Evolutionary conservation across 2,888 invertebrate genomes (phyloP), one percentile per base, ranked within the genome.

Genomic region (Melipona bicolor): DNA sequence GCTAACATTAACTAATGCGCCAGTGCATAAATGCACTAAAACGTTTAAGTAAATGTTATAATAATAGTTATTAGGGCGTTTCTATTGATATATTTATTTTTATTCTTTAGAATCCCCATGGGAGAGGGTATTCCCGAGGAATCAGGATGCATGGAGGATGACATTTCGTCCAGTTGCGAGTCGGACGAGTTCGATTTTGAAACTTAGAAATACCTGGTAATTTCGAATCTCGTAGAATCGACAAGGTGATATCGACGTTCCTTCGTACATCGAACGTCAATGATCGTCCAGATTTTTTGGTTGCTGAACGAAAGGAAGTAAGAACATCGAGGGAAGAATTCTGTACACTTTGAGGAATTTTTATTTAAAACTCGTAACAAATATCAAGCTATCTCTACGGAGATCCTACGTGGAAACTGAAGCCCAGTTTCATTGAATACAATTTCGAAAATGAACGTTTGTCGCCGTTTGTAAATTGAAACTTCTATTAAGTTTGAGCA

Each of bases 101-200:
- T 74, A 9, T 69, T 54, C 88, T 88, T 6, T 81, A 93, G 93
- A 83, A 91, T 92, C 79, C 88, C 91, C 21, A 81, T 89, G 83
- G 90, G 86, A 67, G 91, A 91, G 70, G 76, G 81, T 50, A 89
- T 87, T 79, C 86, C 88, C 32, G 90, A 91, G 73, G 91, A 92
- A 36, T 88, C 89, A 76, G 87, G 86, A 52, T 92, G 90, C 84
- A 89, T 91, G 83, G 91, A 91, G 49, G 91, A 91, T 43, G 92
- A 93, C 17, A 85, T 90, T 36, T 88, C 92, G 56, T 92, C 92
- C n/a, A 92, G 89, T 65, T 91, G 90, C 85, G 93, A 93, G 65
- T 92, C 92, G 56, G 90, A 90, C 67, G 91, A 92, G 75, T 92
- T 92, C 50, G 93, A 93, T 49, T 90, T 86, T 65, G 92, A 93